Evolutionary conservation across 2,888 invertebrate species (phyloP).

Genomic region (Cephonodes hylas): DNA sequence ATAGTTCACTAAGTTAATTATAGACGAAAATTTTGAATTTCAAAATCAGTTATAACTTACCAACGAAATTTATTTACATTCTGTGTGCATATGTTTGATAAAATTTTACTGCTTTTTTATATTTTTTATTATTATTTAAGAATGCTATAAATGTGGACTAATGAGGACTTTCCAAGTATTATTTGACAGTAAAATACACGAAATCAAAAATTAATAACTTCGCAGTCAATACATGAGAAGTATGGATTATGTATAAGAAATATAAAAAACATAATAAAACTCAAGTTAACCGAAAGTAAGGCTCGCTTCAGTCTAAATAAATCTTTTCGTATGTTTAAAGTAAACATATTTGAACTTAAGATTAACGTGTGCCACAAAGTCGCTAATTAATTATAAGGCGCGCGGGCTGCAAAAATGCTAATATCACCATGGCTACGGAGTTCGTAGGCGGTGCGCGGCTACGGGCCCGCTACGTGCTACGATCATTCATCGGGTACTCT

Average conservation of each 20-base stretch:
- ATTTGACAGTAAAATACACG: neutral
- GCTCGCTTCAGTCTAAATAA: no score
- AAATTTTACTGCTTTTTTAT: no score
- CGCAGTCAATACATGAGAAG: neutral
- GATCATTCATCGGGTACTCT: constrained; percentile 12
- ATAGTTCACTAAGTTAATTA: no score
- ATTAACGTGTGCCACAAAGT: neutral
- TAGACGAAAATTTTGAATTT: no score
- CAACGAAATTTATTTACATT: no score
- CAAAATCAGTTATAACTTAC: no score
- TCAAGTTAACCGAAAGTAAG: neutral
- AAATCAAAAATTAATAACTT: neutral
- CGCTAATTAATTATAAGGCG: neutral
- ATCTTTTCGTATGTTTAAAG: neutral
- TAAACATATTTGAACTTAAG: no score
- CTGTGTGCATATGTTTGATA: no score
- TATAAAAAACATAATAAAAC: neutral
- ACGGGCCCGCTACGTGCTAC: constrained; percentile 16
- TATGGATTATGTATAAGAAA: no score
- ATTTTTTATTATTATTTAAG: neutral
- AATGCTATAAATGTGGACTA: neutral
- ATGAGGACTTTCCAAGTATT: neutral
- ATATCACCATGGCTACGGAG: constrained; percentile 4
- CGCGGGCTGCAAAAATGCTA: constrained; percentile 12
- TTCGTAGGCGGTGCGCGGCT: constrained; percentile 17